Evolutionary conservation across 2,888 invertebrate species (phyloP).

Genomic region (Philhelius pedissequus): DNA sequence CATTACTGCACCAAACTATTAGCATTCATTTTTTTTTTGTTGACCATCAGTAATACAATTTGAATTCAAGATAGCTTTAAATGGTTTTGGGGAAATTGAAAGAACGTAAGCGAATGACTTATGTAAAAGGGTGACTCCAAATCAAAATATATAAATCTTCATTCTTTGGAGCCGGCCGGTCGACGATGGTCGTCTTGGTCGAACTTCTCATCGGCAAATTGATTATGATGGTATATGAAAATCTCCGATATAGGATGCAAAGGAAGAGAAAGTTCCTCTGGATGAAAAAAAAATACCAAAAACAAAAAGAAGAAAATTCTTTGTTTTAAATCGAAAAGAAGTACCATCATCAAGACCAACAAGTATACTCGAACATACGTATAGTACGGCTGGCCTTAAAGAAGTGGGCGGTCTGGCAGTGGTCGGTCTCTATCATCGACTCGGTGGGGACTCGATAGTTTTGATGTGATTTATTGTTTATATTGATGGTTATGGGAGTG

Average conservation of each 20-base stretch:
- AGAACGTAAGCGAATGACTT: slow-evolving; percentile 38
- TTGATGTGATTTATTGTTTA: slow-evolving; percentile 51
- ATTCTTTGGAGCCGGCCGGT: slow-evolving; percentile 11
- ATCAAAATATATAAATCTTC: slow-evolving; percentile 63
- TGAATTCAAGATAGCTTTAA: background rate
- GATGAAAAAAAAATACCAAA: background rate
- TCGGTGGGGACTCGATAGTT: slow-evolving; percentile 1
- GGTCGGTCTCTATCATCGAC: slow-evolving; percentile 46
- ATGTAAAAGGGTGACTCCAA: slow-evolving; percentile 59
- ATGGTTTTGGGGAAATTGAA: slow-evolving; percentile 27
- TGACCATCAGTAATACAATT: slow-evolving; percentile 13
- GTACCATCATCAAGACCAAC: background rate
- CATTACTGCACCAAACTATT: background rate
- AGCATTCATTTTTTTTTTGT: background rate
- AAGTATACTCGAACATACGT: background rate
- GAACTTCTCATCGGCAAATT: background rate
- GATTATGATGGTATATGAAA: slow-evolving; percentile 22
- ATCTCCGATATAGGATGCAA: background rate
- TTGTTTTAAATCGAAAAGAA: slow-evolving; percentile 1
- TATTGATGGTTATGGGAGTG: slow-evolving; percentile 35
- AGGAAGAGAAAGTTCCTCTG: slow-evolving; percentile 47
- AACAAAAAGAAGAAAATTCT: background rate
- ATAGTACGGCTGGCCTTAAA: slow-evolving; percentile 12
- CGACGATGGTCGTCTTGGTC: background rate
- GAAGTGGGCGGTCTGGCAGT: slow-evolving; percentile 61